Evolutionary conservation across 2,113 vertebrate genomes (phyloP).

Genomic region (Forbesichthys papilliferus): DNA sequence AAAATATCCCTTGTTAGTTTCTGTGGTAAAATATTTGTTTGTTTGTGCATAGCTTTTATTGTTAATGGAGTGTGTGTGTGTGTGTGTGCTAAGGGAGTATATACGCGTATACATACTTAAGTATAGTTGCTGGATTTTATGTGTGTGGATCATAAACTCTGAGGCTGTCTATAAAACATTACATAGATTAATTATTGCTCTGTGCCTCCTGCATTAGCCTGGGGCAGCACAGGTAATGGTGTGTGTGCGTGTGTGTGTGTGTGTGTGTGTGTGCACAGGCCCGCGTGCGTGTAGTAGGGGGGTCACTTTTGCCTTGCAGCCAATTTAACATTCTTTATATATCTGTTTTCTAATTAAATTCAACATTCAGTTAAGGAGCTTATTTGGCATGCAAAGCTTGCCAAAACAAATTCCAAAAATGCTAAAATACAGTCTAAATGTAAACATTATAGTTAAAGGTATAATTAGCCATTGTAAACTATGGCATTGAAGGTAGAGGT

Average conservation of each 20-base stretch:
- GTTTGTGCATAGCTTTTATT: neutral
- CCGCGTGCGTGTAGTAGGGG: too few species aligned
- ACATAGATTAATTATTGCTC: conserved; percentile 7
- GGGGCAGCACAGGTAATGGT: conserved; percentile 1
- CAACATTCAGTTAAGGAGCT: too few species aligned
- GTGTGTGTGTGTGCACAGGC: neutral
- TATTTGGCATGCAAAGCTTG: too few species aligned
- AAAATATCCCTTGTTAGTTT: neutral
- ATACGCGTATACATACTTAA: neutral
- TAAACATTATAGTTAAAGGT: too few species aligned
- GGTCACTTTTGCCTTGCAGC: too few species aligned
- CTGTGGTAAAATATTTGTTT: neutral
- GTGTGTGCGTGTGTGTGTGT: conserved; percentile 14
- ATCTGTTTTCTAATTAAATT: too few species aligned
- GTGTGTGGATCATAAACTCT: conserved; percentile 20
- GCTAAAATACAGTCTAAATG: too few species aligned
- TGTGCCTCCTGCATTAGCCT: neutral
- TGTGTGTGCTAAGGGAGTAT: conserved; percentile 8
- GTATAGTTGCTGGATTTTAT: neutral
- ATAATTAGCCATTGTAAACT: too few species aligned
- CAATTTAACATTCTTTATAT: too few species aligned
- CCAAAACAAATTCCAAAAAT: too few species aligned
- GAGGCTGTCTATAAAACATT: conserved; percentile 16
- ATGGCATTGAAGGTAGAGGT: too few species aligned
- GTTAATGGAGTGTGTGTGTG: neutral